Percentiles rank a stretch among this genome's conserved stretches.
Conservation (phyloP, 2,888 invertebrate species). For the Andrena praecox region DNA sequence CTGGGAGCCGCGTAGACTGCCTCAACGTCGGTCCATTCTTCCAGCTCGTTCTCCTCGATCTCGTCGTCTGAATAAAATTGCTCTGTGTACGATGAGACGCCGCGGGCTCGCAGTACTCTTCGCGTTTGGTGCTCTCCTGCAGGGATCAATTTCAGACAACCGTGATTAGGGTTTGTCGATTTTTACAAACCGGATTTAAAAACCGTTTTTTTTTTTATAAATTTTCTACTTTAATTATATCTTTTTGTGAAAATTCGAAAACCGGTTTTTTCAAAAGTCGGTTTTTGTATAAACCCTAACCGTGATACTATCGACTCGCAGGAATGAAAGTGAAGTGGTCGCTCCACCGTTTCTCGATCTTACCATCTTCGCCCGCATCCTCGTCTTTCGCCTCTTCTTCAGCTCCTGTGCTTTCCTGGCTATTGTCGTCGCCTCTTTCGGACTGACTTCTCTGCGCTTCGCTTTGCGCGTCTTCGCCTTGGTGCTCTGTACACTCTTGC, state of each 20-base stretch:
- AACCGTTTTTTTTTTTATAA: too few relatives aligned
- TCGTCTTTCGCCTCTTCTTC: conserved; percentile 53
- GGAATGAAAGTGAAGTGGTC: too few relatives aligned
- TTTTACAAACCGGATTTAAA: too few relatives aligned
- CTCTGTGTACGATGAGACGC: conserved; percentile 82
- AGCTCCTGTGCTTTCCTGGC: conserved; percentile 28
- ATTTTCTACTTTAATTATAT: too few relatives aligned
- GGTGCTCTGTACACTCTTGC: conserved; percentile 7
- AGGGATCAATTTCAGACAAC: neutral
- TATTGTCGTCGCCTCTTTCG: conserved; percentile 44
- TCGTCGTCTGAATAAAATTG: conserved; percentile 81
- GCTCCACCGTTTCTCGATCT: too few relatives aligned
- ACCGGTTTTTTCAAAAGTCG: too few relatives aligned
- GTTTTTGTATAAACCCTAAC: too few relatives aligned
- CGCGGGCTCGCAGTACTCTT: conserved; percentile 81
- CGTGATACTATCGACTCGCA: too few relatives aligned
- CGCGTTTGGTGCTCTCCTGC: conserved; percentile 65
- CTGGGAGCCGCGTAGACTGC: conserved; percentile 75
- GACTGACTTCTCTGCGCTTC: conserved; percentile 49
- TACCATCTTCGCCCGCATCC: conserved; percentile 38
- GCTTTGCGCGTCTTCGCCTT: conserved; percentile 2
- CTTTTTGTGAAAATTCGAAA: too few relatives aligned
- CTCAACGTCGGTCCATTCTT: conserved; percentile 80
- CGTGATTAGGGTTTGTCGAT: neutral
- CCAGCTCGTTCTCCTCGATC: conserved; percentile 78